Conservation (phyloP, 2,888 invertebrate genomes). For the Nipponacmea schrenckii region DNA sequence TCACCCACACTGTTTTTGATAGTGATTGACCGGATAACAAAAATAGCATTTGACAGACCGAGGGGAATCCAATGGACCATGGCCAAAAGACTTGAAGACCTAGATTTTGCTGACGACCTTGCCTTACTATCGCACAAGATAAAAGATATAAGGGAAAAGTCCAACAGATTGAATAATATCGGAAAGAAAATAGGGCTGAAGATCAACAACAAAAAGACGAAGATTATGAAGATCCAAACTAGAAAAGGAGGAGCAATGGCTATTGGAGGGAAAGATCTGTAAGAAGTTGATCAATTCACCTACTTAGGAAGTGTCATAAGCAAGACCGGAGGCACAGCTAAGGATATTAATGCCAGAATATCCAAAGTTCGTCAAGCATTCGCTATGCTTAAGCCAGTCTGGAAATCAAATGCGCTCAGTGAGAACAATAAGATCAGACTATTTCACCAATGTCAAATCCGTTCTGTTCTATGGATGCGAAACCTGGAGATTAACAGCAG, state of each 20-base stretch:
- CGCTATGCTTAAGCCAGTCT: slow-evolving; percentile 11
- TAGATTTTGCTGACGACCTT: background rate
- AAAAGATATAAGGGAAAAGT: background rate
- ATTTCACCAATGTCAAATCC: background rate
- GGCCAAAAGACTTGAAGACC: background rate
- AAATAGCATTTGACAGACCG: background rate
- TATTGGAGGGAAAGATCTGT: background rate
- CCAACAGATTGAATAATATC: background rate
- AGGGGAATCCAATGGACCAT: background rate
- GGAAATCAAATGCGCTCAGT: background rate
- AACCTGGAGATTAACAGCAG: slow-evolving; percentile 6
- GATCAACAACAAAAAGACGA: slow-evolving; percentile 17
- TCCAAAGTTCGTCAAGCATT: background rate
- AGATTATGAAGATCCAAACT: slow-evolving; percentile 17
- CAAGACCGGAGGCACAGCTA: background rate
- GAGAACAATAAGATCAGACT: background rate
- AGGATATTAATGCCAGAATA: slow-evolving; percentile 9
- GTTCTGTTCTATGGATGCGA: slow-evolving; percentile 15
- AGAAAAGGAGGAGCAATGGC: slow-evolving; percentile 5
- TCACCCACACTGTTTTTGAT: background rate
- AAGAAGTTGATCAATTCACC: background rate
- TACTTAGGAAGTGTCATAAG: background rate
- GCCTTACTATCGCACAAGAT: background rate
- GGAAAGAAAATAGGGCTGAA: no score
- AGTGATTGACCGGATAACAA: background rate